A percentile compares a stretch with the other conserved stretches of the same genome.
Evolutionary conservation across 2,113 vertebrate species (phyloP).

Genomic region (Felis catus): F.catus_Fca126_mat1.0 CM031418.1:92604501-92605000

Average conservation of each 20-base stretch:
- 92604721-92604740: background rate
- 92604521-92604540: background rate
- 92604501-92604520: background rate
- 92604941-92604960: too few species aligned
- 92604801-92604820: background rate
- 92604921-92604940: too few species aligned
- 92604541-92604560: background rate
- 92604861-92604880: too few species aligned
- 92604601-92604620: background rate
- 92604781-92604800: background rate
- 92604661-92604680: background rate
- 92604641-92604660: background rate
- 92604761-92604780: background rate
- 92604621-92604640: background rate
- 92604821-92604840: background rate
- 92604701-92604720: background rate
- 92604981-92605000: too few species aligned
- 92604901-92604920: too few species aligned
- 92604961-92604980: too few species aligned
- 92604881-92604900: too few species aligned
- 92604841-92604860: too few species aligned
- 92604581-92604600: background rate
- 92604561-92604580: conserved; percentile 25
- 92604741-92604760: background rate
- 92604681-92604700: background rate